Percentiles rank a stretch among this genome's conserved stretches.
These are phyloP conservation scores for Eulacestoma nigropectus DNA, from an alignment of 2,113 vertebrate species.

Conservation along the genomic window DNA sequence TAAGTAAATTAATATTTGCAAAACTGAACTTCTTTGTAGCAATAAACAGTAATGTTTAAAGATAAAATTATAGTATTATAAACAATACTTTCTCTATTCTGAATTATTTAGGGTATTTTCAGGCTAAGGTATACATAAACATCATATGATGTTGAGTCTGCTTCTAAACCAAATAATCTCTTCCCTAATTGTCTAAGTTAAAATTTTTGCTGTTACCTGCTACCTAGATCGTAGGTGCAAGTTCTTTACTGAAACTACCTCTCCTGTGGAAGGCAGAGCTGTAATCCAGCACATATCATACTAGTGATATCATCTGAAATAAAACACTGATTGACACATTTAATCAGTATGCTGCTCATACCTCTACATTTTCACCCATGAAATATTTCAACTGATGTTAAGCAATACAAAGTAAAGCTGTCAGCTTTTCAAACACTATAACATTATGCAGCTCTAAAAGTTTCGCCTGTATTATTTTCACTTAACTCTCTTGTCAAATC, in stretches of 20 bases:
- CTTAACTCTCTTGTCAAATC: neutral
- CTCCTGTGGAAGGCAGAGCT: neutral
- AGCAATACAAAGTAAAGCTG: neutral
- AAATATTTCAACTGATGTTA: neutral
- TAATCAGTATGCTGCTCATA: neutral
- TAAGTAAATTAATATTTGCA: neutral
- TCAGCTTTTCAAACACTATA: neutral
- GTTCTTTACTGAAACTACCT: neutral
- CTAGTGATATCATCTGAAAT: neutral
- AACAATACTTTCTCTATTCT: slow-evolving; percentile 14
- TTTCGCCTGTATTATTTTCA: neutral
- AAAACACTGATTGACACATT: neutral
- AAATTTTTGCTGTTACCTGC: neutral
- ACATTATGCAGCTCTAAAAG: neutral
- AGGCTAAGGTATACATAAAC: neutral
- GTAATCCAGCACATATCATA: neutral
- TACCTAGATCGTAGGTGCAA: neutral
- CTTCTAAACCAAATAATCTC: neutral
- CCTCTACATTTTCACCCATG: neutral
- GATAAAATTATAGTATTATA: too few species aligned
- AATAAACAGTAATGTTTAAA: neutral
- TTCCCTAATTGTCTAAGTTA: neutral
- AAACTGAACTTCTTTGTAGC: neutral
- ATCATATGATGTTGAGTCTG: neutral
- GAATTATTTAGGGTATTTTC: neutral